Evolutionary conservation across 2,888 invertebrate species (phyloP), one percentile per base, ranked within the genome.

Genomic region (Plemyria rubiginata): DNA sequence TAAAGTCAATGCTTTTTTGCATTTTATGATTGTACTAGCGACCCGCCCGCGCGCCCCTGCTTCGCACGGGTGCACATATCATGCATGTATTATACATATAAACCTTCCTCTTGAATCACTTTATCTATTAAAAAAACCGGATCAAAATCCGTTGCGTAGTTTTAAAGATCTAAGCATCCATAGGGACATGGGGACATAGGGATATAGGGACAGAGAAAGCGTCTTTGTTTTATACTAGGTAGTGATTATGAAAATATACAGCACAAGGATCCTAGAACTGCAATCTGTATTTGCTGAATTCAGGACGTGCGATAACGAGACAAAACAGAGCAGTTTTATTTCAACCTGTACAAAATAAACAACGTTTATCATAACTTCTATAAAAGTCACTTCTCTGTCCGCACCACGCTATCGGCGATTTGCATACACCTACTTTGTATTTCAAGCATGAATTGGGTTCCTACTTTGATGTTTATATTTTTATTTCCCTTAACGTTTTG

Each of bases 351-450:
- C 38, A 53, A 56, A 48, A 48, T 36, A 43, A 58, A 53, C n/a
- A 36, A 41, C 2, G 13, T 36, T n/a, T 48, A 50, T 53, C 43
- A 60, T 56, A 54, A 60, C 57, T 48, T 50, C 45, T 22, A 28
- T 28, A 40, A 60, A 57, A 57, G 59, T 62, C 61, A 67, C 60
- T 55, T 62, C 60, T 52, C 16, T 36, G 40, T 51, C 29, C 50
- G 36, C 15, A 16, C 13, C 28, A 12, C 50, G 52, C 36, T 62
- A 60, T 54, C 54, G 55, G 56, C 54, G 38, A 60, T 62, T 60
- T 52, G 59, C 60, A 58, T 58, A 66, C 57, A n/a, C n/a, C n/a
- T 62, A 62, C 55, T 71, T 66, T 53, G 60, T 68, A 71, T 66
- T 69, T 62, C 40, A 45, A 51, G 13, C 66, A 67, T 69, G 68